Conservation (phyloP, 2,888 invertebrate species). For the Galerucella nymphaeae region DNA sequence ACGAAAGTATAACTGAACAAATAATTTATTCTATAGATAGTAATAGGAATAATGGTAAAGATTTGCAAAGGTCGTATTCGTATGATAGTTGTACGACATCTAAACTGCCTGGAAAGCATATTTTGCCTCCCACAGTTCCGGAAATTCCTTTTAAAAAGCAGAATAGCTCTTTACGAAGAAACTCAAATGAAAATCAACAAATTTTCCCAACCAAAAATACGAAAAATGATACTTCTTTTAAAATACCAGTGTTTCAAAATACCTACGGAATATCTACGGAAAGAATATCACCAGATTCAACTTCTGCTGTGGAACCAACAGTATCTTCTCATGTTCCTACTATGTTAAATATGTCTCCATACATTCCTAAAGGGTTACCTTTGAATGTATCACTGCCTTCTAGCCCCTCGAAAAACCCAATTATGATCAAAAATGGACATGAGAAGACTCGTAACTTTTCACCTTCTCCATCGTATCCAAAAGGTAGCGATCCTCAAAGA, state of each 20-base stretch:
- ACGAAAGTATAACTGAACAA: conserved; percentile 44
- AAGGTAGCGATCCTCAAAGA: conserved; percentile 5
- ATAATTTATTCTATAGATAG: conserved; percentile 46
- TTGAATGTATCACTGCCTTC: conserved; percentile 1
- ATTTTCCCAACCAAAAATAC: background rate
- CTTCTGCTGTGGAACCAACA: background rate
- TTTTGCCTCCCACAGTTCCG: conserved; percentile 27
- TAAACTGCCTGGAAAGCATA: conserved; percentile 22
- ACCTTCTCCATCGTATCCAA: background rate
- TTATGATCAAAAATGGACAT: background rate
- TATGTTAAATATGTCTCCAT: background rate
- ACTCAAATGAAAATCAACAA: conserved; percentile 19
- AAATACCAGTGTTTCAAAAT: background rate
- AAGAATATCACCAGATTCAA: conserved; percentile 24
- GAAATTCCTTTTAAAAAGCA: conserved; percentile 26
- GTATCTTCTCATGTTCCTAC: background rate
- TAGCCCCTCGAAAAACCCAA: conserved; percentile 10
- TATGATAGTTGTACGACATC: conserved; percentile 11
- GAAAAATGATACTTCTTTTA: background rate
- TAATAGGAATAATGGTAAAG: conserved; percentile 35
- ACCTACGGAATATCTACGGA: conserved; percentile 6
- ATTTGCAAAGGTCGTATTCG: conserved; percentile 28
- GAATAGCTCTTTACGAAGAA: conserved; percentile 1
- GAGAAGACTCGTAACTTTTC: background rate
- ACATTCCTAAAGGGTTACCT: background rate